A percentile compares a stretch with the other conserved stretches of the same genome.
Evolutionary conservation across 2,888 invertebrate genomes (phyloP).

Genomic region (Dicycla oo): DNA sequence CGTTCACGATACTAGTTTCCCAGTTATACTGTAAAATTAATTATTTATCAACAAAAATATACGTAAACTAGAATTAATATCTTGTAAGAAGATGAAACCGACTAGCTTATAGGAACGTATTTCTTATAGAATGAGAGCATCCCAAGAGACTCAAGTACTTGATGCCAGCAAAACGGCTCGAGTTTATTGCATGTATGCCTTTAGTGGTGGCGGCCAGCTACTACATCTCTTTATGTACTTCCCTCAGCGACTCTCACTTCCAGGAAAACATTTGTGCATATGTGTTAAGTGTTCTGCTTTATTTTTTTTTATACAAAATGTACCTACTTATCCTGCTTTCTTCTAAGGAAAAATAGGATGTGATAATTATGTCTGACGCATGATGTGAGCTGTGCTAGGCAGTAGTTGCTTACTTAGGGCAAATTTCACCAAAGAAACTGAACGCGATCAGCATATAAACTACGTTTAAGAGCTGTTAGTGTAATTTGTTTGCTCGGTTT

Average conservation of each 20-base stretch:
- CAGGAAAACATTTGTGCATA: constrained; percentile 40
- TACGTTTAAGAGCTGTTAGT: no score
- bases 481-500: no score
- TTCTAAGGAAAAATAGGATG: not conserved
- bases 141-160: constrained; percentile 49
- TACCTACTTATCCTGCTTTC: constrained; percentile 29
- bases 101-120: constrained; percentile 44
- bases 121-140: constrained; percentile 35
- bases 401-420: no score
- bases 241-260: constrained; percentile 51
- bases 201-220: constrained; percentile 44
- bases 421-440: no score
- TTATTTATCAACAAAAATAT: not conserved
- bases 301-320: constrained; percentile 18
- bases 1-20: not conserved
- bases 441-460: no score
- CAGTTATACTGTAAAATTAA: not conserved
- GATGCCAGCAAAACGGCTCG: constrained; percentile 44
- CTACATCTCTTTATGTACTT: constrained; percentile 51
- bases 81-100: constrained; percentile 32
- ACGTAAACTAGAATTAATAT: constrained; percentile 27
- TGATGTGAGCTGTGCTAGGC: not conserved
- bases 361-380: not conserved
- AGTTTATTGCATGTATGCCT: constrained; percentile 64
- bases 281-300: constrained; percentile 42